A percentile compares a stretch with the other conserved stretches of the same genome.
Conservation (phyloP, 2,113 vertebrate genomes). For the Myotis davidii region DNA sequence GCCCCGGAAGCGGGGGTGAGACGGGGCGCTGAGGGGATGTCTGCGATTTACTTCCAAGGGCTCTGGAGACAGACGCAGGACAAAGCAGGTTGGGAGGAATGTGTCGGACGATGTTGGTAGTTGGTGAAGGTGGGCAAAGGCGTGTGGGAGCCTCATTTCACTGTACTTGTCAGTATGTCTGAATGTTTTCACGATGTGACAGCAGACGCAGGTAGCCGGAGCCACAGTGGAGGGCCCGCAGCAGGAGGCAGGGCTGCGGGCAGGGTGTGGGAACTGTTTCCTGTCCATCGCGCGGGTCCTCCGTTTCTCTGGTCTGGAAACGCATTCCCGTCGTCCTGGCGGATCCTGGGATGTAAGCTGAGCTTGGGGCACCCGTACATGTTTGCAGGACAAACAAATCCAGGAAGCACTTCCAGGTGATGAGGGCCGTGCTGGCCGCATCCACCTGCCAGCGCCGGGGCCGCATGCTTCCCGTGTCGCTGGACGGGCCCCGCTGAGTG, state of each 20-base stretch:
- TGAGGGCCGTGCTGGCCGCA: background rate
- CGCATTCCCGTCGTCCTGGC: background rate
- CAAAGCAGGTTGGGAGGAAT: background rate
- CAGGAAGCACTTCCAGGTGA: background rate
- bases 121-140: background rate
- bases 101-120: background rate
- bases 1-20: background rate
- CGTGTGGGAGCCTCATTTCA: fast-evolving
- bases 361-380: background rate
- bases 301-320: background rate
- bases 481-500: background rate
- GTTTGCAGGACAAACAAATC: background rate
- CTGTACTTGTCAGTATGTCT: background rate
- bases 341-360: background rate
- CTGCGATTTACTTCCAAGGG: background rate
- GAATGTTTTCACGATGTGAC: background rate
- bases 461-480: background rate
- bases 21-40: too few relatives aligned
- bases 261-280: background rate
- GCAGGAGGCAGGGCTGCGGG: too few relatives aligned
- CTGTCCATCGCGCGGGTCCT: background rate
- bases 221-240: background rate
- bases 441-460: fast-evolving
- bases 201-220: background rate
- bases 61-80: background rate